Evolutionary conservation across 1,140 invertebrate species (phyloP), one percentile per base, ranked within the genome.

Genomic region (Melanaphis sacchari): DNA sequence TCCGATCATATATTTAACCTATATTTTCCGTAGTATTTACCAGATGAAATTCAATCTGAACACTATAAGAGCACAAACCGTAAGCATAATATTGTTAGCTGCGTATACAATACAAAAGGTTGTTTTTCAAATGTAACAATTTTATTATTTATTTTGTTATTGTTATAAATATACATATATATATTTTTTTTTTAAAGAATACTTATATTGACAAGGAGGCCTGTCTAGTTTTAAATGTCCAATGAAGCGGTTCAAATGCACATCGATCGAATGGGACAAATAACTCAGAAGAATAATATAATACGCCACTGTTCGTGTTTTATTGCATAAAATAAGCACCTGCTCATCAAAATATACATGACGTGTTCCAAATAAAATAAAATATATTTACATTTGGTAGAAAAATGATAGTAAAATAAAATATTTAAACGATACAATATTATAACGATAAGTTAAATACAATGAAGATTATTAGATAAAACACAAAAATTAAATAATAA

Each of bases 241-340:
- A 59, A 59, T 43, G 89, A 90, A 90, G 89, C 89, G 52, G 89
- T 90, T 90, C 52, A 66, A 90, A 90, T 66, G 89, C 89, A 38
- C 26, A 66, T 90, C 49, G 88, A 90, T 54, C 38, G 36, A 90
- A 36, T 26, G n/a, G 11, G 36, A 90, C 46, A 90, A 90, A 54
- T 38, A 90, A 36, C 38, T 22, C 49, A 52, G 49, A 90, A 90
- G 36, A 54, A 90, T 36, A 90, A 90, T 54, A 54, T 26, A 38
- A 89, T 52, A 89, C 87, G 26, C 31, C 31, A 76, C 59, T 41
- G 82, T 41, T 41, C 26, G 59, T 76, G 31, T 76, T n/a, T n/a
- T 76, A 76, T n/a, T n/a, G 38, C 82, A 38, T 18, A 89, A 46
- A 52, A 89, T 89, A 43, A 49, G 54, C 49, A 90, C 46, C 88